Conservation (phyloP, 1,140 invertebrate genomes). For the Saxidomus purpurata region DNA sequence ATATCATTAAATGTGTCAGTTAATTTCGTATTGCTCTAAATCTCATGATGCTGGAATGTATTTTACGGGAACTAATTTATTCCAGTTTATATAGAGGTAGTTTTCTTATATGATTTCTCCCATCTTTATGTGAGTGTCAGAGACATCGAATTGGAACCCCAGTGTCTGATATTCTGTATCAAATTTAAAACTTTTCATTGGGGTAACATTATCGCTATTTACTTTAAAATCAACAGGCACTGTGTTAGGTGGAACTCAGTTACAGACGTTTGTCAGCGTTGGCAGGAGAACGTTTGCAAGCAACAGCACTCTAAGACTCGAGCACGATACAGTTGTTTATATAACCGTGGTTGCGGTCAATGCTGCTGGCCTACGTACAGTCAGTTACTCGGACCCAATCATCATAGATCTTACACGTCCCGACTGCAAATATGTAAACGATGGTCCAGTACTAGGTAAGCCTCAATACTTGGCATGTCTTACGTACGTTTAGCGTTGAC, state of each 20-base stretch:
- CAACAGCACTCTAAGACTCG: constrained; percentile 65
- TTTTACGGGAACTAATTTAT: too few relatives aligned
- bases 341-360: constrained; percentile 78
- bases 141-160: too few relatives aligned
- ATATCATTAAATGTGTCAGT: too few relatives aligned
- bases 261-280: constrained; percentile 73
- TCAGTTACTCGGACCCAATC: constrained; percentile 71
- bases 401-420: constrained; percentile 76
- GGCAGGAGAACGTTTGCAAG: constrained; percentile 71
- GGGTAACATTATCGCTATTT: too few relatives aligned
- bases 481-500: neutral
- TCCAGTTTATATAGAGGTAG: too few relatives aligned
- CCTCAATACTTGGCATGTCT: neutral
- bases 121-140: too few relatives aligned
- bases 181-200: too few relatives aligned
- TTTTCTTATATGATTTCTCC: too few relatives aligned
- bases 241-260: constrained; percentile 73
- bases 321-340: constrained; percentile 69
- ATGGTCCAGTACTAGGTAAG: constrained; percentile 67
- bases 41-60: too few relatives aligned
- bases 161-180: too few relatives aligned
- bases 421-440: constrained; percentile 64
- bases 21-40: too few relatives aligned
- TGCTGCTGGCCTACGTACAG: constrained; percentile 72
- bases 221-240: too few relatives aligned